Evolutionary conservation across 1,140 invertebrate genomes (phyloP).

Genomic region (Sarcophaga bullata): DNA sequence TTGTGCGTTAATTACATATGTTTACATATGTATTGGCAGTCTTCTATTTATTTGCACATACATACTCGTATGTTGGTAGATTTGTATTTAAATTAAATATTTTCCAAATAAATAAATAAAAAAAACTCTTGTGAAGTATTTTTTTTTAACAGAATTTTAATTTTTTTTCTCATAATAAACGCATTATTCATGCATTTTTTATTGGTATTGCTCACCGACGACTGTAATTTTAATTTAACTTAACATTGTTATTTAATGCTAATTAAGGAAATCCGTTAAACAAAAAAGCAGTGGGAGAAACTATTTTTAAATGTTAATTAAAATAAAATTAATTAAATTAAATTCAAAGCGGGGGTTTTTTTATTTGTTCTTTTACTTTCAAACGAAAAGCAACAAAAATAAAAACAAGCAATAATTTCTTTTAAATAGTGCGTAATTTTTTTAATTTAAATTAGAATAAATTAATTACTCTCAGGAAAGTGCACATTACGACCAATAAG

Average conservation of each 20-base stretch:
- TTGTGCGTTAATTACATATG: conserved; percentile 19
- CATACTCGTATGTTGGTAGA: too few species aligned
- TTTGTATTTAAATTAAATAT: background rate
- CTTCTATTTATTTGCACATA: background rate
- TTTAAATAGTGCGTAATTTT: too few species aligned
- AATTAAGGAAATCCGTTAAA: conserved; percentile 20
- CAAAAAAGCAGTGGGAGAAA: background rate
- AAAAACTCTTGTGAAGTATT: too few species aligned
- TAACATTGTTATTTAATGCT: conserved; percentile 15
- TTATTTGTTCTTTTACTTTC: too few species aligned
- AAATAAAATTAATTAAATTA: background rate
- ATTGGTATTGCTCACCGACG: background rate
- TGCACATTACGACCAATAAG: too few species aligned
- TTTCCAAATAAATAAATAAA: background rate
- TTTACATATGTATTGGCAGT: background rate
- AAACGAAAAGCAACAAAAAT: too few species aligned
- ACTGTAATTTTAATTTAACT: background rate
- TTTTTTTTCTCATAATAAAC: background rate
- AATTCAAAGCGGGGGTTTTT: background rate
- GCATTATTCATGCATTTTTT: background rate
- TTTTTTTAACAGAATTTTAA: background rate
- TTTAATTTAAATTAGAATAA: too few species aligned
- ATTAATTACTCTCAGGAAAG: too few species aligned
- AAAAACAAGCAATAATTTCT: too few species aligned
- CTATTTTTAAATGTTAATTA: conserved; percentile 1